Percentiles rank a stretch among this genome's conserved stretches.
Conservation (phyloP, 2,113 vertebrate species). For the Poecile atricapillus region DNA sequence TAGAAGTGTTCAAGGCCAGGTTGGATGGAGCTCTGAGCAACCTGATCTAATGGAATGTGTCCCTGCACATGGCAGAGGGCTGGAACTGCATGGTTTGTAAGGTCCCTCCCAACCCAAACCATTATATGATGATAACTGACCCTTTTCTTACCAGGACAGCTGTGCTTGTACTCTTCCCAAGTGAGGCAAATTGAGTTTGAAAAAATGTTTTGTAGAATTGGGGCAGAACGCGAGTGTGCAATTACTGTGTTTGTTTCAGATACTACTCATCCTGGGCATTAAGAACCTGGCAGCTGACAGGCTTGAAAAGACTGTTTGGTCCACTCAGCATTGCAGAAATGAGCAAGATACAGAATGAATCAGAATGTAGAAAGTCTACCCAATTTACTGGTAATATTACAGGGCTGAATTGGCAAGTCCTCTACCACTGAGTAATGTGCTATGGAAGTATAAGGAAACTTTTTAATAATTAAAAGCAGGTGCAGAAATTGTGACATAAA, state of each 20-base stretch:
- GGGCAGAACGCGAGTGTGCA: not conserved
- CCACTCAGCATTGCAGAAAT: not conserved
- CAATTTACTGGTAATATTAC: not conserved
- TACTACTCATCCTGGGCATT: not conserved
- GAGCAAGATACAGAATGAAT: not conserved
- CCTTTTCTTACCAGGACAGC: not conserved
- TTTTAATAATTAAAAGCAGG: not conserved
- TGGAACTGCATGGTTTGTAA: not conserved
- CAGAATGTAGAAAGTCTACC: not conserved
- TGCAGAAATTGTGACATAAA: not conserved
- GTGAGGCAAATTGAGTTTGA: not conserved
- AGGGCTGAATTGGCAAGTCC: not conserved
- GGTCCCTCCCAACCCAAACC: not conserved
- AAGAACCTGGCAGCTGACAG: not conserved
- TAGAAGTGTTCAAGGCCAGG: not conserved
- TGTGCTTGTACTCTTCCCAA: not conserved
- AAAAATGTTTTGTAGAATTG: not conserved
- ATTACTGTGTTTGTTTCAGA: not conserved
- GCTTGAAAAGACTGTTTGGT: not conserved
- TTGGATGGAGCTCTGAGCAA: not conserved
- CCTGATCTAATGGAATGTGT: not conserved
- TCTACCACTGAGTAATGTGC: not conserved
- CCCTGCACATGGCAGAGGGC: not conserved
- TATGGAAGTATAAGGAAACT: not conserved
- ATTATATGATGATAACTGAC: not conserved